Base-by-base conservation (phyloP, 2,888 invertebrate species). In the Osmoderma eremita region DNA sequence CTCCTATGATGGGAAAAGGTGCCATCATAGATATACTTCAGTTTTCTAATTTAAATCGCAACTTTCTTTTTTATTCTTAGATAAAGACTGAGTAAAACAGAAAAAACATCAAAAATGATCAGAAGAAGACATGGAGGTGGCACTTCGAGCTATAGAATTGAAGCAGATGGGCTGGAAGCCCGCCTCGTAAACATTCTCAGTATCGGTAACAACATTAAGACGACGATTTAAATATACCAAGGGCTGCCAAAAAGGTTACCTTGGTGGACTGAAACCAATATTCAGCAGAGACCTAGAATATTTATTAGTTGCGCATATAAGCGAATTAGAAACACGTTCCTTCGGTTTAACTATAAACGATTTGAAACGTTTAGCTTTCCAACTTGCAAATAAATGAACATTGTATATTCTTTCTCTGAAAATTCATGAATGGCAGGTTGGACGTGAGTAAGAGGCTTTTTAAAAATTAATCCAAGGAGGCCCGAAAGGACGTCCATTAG, bases 401-500 rank as follows among this genome's bases (percentile, higher is more conserved):
- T 48, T 10, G 2, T 2, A 2, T 8, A 49, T 5, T 1, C 3
- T 20, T 18, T 49, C n/a, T 18, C 5, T 49, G 20, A 20, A 49
- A 20, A 20, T 6, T 18, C 5, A 12, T 1, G 20, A 8, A 22
- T 49, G 49, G 49, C 49, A 20, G 20, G 63, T 24, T 65, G 53
- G 63, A 54, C 51, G 17, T 68, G 62, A 65, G 22, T 68, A 39
- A 65, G 51, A 53, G 67, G 63, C 10, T 68, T 72, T 39, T 71
- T 71, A 15, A 17, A 67, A 17, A 63, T 51, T 12, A 67, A 65
- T 0, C 50, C 68, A 13, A 71, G 70, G 30, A 58, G 41, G 20
- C 24, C 71, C 68, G 10, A 67, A 71, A 67, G 42, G 62, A 13
- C 70, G 71, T 1, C 67, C 63, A 8, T 62, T 67, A 36, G 67